Base-by-base conservation (phyloP, 2,888 invertebrate genomes). In the Drosophila diplacantha region DNA sequence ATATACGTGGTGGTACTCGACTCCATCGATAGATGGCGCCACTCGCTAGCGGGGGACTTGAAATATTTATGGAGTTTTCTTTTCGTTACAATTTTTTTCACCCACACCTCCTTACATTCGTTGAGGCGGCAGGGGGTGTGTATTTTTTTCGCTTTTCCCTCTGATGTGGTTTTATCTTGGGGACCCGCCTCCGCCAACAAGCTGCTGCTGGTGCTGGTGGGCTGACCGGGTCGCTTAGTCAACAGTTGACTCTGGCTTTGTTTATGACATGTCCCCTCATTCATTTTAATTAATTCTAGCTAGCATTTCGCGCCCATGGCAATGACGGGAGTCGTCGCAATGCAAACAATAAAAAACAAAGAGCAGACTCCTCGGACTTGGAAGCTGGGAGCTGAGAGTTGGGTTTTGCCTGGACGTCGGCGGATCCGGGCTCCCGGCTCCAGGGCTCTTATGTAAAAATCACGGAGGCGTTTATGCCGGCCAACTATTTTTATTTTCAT, bases 241-340 rank as follows among this genome's bases (percentile, higher is more conserved):
- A 79, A 83, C 79, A 80, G 80, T 84, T 80, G 80, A 80, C 84
- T 77, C 66, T 59, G 71, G 64, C 56, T 74, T 84, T 80, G 80
- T 80, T 82, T 84, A 84, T 80, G 84, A 80, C 80, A 81, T 84
- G 83, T 80, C 78, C 81, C 75, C 83, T 82, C 84, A 84, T 80
- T 84, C 80, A 80, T 84, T 80, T 80, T 80, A 80, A 84, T 80
- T 80, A 80, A 80, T 80, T 80, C 81, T 70, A 77, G 81, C 78
- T 58, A 67, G 69, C 84, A 77, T 77, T 77, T 68, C 73, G 73
- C 73, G 84, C 80, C 80, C 83, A 71, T 77, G 81, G 80, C 80
- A 74, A 71, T 80, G 80, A 82, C 84, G 41, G 41, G n/a, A 41
- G 66, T 73, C 77, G 75, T 73, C 77, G 78, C 74, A 77, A 61